Evolutionary conservation across 1,140 invertebrate genomes (phyloP).

Genomic region (Diorhabda elongata): DNA sequence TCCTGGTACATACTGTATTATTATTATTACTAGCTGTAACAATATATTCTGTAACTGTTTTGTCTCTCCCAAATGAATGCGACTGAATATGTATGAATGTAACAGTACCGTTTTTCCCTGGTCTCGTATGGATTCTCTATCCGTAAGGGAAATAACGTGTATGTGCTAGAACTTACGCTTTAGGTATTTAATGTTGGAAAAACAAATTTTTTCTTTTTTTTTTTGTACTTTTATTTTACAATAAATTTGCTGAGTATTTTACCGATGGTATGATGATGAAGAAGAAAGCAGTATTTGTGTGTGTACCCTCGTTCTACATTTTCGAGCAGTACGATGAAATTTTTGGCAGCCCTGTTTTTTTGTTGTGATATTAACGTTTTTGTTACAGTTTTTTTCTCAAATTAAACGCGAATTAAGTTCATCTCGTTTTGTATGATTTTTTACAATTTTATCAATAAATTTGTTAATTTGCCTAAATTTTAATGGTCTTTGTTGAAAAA

Average conservation of each 20-base stretch:
- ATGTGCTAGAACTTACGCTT: slow-evolving; percentile 19
- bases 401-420: too few relatives aligned
- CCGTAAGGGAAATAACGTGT: slow-evolving; percentile 10
- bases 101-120: background rate
- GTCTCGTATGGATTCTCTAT: background rate
- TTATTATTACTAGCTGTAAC: slow-evolving; percentile 44
- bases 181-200: slow-evolving; percentile 21
- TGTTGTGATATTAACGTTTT: too few relatives aligned
- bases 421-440: too few relatives aligned
- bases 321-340: too few relatives aligned
- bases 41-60: slow-evolving; percentile 39
- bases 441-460: too few relatives aligned
- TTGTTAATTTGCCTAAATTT: too few relatives aligned
- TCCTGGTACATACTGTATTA: slow-evolving; percentile 44
- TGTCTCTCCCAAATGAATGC: slow-evolving; percentile 25
- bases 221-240: slow-evolving; percentile 19
- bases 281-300: too few relatives aligned
- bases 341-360: too few relatives aligned
- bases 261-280: background rate
- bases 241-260: slow-evolving; percentile 20
- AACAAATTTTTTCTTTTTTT: background rate
- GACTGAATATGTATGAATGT: slow-evolving; percentile 12
- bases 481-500: too few relatives aligned
- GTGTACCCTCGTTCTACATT: too few relatives aligned
- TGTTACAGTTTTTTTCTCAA: too few relatives aligned